Evolutionary conservation across 1,140 invertebrate genomes (phyloP).

Genomic region (Branchinecta lindahli): DNA sequence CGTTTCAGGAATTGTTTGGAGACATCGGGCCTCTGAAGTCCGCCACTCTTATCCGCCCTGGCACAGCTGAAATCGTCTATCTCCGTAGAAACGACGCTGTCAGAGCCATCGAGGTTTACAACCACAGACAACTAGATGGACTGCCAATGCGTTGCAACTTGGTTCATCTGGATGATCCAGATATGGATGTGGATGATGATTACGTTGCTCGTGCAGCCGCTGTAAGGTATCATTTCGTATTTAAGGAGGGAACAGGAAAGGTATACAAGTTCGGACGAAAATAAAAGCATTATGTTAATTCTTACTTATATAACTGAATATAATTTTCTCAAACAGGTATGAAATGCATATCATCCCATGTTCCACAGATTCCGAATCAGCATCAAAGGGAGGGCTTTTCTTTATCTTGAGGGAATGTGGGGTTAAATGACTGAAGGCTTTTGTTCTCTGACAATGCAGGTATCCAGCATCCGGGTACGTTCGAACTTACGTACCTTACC

Average conservation of each 20-base stretch:
- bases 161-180: conserved; percentile 39
- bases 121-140: conserved; percentile 73
- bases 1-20: conserved; percentile 65
- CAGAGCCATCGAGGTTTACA: conserved; percentile 74
- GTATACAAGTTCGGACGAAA: not conserved
- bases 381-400: too few relatives aligned
- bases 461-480: too few relatives aligned
- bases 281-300: too few relatives aligned
- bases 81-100: conserved; percentile 65
- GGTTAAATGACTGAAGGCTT: too few relatives aligned
- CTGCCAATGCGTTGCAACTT: conserved; percentile 64
- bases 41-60: conserved; percentile 63
- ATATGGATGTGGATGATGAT: conserved; percentile 10
- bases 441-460: too few relatives aligned
- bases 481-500: too few relatives aligned
- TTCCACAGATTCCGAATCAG: too few relatives aligned
- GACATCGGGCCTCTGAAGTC: conserved; percentile 71
- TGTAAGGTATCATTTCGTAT: conserved; percentile 9
- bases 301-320: too few relatives aligned
- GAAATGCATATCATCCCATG: too few relatives aligned
- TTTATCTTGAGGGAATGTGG: too few relatives aligned
- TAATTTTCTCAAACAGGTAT: too few relatives aligned
- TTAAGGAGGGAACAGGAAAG: not conserved
- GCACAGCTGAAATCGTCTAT: conserved; percentile 78
- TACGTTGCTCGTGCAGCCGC: not conserved